Evolutionary conservation across 1,140 invertebrate genomes (phyloP).

Genomic region (Scaptodrosophila lebanonensis): DNA sequence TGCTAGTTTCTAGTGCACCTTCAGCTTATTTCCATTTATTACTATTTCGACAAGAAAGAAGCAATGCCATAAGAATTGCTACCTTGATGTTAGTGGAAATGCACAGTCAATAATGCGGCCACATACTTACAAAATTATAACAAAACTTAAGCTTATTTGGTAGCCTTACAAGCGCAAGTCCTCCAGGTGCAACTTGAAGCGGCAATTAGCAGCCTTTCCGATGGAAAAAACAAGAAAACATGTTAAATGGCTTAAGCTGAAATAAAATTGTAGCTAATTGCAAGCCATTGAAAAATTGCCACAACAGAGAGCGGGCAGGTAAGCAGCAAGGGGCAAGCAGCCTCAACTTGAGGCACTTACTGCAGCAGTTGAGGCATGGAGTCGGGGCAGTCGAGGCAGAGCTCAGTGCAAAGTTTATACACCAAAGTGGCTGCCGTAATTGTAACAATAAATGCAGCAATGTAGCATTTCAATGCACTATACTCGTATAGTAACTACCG

Average conservation of each 20-base stretch:
- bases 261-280: conserved; percentile 59
- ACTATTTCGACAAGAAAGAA: no score
- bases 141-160: conserved; percentile 34
- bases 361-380: neutral
- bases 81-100: no score
- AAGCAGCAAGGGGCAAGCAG: no score
- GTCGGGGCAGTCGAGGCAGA: conserved; percentile 4
- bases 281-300: conserved; percentile 56
- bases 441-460: conserved; percentile 33
- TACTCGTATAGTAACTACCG: no score
- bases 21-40: no score
- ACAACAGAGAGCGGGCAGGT: conserved; percentile 13
- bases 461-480: conserved; percentile 9
- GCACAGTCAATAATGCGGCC: no score
- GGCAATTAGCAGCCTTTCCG: conserved; percentile 59
- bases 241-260: conserved; percentile 42
- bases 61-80: no score
- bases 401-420: conserved; percentile 38
- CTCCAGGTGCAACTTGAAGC: conserved; percentile 37
- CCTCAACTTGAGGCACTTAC: conserved; percentile 1
- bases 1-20: no score
- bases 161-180: conserved; percentile 23
- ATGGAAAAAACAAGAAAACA: conserved; percentile 21
- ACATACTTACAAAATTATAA: no score
- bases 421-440: conserved; percentile 20